Base-by-base conservation (phyloP, 2,797 vertebrate genomes). In the Xenopus petersii region DNA sequence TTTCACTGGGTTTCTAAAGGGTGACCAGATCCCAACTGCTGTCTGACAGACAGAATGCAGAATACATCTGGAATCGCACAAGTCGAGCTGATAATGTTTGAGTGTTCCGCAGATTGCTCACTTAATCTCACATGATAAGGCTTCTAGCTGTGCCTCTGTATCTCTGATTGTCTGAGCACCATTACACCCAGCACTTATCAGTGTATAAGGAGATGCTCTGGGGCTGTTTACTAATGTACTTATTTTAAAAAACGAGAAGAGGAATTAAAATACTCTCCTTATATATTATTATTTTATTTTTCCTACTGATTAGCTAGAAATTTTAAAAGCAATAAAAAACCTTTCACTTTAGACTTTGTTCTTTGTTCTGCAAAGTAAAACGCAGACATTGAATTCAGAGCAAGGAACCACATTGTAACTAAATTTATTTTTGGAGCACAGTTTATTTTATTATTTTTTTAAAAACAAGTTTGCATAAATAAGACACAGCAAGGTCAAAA, bases 61-160 rank as follows among this genome's bases (percentile, higher is more conserved):
- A 58, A 17, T 73, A 42, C 60, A 64, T 69, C 24, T 66, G 71
- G 54, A 72, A 65, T 82, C 63, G 30, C 64, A 74, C 17, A 36
- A 62, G 58, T 65, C 63, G 67, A 80, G 60, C 66, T 73, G 66
- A 75, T 67, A 54, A 21, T 5, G 10, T 10, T 13, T 30, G 69
- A 81, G 15, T 54, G 13, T 17, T 67, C 1, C 4, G 24, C 12
- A 60, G 65, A 77, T 17, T 26, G 64, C 7, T 46, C 64, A 12
- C 1, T 70, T 61, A 49, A 5, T 16, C 56, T 55, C 13, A 51
- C 3, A 26, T 64, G 55, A 33, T 3, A 47, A 26, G 12, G n/a
- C 42, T 46, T 12, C 12, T 72, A 2, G 33, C 30, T 76, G 3
- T 6, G 36, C 21, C 10, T 63, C 16, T 1, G 16, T 79, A 13